Conservation (phyloP, 2,113 vertebrate genomes). For the Chaetorhynchus papuensis region DNA sequence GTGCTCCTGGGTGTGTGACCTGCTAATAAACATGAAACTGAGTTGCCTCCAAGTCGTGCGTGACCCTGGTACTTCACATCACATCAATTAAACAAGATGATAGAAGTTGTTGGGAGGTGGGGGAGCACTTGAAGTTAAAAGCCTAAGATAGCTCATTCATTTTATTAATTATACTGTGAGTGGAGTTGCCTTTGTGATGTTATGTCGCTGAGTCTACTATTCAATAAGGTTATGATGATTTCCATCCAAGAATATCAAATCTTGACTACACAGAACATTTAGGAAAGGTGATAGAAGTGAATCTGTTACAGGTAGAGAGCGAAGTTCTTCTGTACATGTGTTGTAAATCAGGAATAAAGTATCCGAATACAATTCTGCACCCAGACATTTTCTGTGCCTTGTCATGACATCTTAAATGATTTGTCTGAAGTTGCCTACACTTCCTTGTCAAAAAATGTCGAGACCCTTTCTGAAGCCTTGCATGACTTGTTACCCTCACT, state of each 20-base stretch:
- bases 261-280: neutral
- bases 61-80: slow-evolving; percentile 22
- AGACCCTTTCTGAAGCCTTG: neutral
- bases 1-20: neutral
- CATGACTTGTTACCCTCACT: neutral
- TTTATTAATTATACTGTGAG: neutral
- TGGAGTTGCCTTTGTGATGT: neutral
- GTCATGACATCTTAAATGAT: neutral
- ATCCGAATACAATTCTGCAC: neutral
- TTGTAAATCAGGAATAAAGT: neutral
- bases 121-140: neutral
- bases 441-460: neutral
- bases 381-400: neutral
- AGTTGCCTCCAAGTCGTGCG: neutral
- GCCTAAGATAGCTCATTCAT: neutral
- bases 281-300: neutral
- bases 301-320: neutral
- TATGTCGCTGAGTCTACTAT: neutral
- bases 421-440: neutral
- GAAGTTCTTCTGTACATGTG: neutral
- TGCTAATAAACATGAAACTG: slow-evolving; percentile 2
- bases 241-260: neutral
- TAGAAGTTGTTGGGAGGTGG: neutral
- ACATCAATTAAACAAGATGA: neutral
- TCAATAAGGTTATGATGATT: neutral